Evolutionary conservation across 2,113 vertebrate species (phyloP), one percentile per base, ranked within the genome.

Genomic region (Epinephelus cyanopodus): DNA sequence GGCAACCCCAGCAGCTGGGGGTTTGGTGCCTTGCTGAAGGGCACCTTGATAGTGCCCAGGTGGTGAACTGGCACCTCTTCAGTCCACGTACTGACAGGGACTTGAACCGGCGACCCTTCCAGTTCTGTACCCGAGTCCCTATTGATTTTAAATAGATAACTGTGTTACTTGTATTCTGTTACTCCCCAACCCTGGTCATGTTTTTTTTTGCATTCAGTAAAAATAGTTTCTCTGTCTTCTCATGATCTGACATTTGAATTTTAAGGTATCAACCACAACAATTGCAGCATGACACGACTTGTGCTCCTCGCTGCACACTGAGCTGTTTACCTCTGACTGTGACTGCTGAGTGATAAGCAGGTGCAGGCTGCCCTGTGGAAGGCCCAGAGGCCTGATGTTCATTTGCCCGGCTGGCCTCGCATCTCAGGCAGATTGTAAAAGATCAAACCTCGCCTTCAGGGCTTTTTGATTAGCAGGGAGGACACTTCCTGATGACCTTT

Each of bases 391-490:
- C 69, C 27, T 3, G 60, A 39, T 53, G 52, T 79, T 75, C 63
- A 73, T 91, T 85, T 88, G 62, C 71, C 42, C 1, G 69, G 7
- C 72, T 62, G 77, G 57, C 72, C 56, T 83, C 15, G 33, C 45
- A 37, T 85, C 79, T 68, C 61, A 70, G 42, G 78, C 81, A 89
- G 86, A 89, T 87, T 89, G 85, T 75, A 66, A 80, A 90, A 79
- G 85, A 92, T 89, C 90, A 90, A 83, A 84, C 85, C 39, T 76
- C 13, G 70, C 85, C 84, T 80, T 79, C 37, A 64, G 83, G 77
- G 85, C 79, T 83, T 71, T 87, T 86, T 90, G 84, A 87, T 90
- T 80, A 81, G 70, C 70, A 39, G 75, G 50, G 65, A 90, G 78
- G 74, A 84, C 72, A 68, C 60, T 84, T 90, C 61, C 71, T 45